Conservation (phyloP, 2,797 vertebrate species). For the Astyanax mexicanus region DNA sequence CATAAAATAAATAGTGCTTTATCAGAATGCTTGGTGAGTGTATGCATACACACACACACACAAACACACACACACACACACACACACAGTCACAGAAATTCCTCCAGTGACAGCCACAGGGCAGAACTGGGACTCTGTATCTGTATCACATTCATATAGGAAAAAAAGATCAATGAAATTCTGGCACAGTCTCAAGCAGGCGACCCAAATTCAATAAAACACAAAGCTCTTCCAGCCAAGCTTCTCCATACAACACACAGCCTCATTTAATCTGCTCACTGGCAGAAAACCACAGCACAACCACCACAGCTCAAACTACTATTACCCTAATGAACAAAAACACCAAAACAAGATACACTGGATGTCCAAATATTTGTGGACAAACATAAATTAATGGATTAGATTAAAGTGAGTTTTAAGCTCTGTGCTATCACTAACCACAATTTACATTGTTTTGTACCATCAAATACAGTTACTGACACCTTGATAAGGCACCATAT, state of each 20-base stretch:
- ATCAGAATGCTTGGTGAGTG: no score
- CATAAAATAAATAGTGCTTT: no score
- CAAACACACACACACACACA: no score
- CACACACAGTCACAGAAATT: conserved; percentile 16
- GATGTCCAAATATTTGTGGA: no score
- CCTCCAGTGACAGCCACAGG: not conserved
- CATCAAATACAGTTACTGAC: no score
- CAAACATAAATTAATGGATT: no score
- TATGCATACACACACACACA: no score
- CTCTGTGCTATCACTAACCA: no score
- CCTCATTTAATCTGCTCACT: conserved; percentile 1
- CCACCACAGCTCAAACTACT: not conserved
- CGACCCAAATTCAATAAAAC: conserved; percentile 2
- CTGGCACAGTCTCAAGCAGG: conserved; percentile 21
- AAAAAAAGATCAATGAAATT: conserved; percentile 39
- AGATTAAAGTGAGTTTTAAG: no score
- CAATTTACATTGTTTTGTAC: no score
- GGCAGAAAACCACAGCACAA: not conserved
- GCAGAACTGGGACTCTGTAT: conserved; percentile 13
- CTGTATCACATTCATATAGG: conserved; percentile 32
- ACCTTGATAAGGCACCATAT: no score
- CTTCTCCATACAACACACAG: not conserved
- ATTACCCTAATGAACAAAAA: conserved; percentile 1
- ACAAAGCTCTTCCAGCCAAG: conserved; percentile 12
- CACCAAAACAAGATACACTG: not conserved